Percentiles rank a stretch among this genome's conserved stretches.
These are phyloP conservation scores for Euwallacea similis DNA, from an alignment of 1,140 invertebrate species.

Conservation along the genomic window DNA sequence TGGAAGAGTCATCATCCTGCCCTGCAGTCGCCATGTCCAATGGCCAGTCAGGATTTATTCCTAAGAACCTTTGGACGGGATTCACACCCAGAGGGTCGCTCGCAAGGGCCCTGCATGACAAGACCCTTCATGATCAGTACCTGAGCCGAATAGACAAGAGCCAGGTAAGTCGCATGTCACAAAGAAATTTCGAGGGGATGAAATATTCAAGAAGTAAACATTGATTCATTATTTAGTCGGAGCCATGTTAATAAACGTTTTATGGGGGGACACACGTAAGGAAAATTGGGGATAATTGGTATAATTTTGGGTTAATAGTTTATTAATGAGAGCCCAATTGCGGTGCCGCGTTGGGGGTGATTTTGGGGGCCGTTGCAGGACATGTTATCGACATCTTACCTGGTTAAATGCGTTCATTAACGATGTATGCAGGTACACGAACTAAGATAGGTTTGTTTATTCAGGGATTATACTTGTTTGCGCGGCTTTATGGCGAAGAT, in stretches of 20 bases:
- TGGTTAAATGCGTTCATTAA: neutral
- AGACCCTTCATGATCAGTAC: constrained; percentile 32
- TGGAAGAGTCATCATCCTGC: too few species aligned
- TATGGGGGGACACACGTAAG: constrained; percentile 31
- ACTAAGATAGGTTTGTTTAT: neutral
- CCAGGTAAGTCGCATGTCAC: constrained; percentile 37
- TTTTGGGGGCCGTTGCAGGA: neutral
- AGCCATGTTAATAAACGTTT: constrained; percentile 31
- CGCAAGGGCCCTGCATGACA: constrained; percentile 31
- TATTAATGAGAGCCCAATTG: constrained; percentile 27
- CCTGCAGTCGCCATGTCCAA: too few species aligned
- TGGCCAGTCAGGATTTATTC: too few species aligned
- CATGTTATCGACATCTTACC: too few species aligned
- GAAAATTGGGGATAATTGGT: constrained; percentile 34
- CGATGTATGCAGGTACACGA: neutral
- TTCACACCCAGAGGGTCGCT: constrained; percentile 29
- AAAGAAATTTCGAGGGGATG: constrained; percentile 18
- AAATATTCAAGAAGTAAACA: constrained; percentile 35
- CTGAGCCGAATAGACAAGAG: constrained; percentile 34
- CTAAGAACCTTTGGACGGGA: neutral
- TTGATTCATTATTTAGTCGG: constrained; percentile 31
- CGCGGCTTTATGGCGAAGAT: neutral
- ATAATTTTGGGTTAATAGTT: constrained; percentile 25
- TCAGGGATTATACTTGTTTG: neutral
- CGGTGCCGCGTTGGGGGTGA: neutral